Conservation (phyloP, 2,797 vertebrate genomes). For the Sebastes kiyomatsui region DNA sequence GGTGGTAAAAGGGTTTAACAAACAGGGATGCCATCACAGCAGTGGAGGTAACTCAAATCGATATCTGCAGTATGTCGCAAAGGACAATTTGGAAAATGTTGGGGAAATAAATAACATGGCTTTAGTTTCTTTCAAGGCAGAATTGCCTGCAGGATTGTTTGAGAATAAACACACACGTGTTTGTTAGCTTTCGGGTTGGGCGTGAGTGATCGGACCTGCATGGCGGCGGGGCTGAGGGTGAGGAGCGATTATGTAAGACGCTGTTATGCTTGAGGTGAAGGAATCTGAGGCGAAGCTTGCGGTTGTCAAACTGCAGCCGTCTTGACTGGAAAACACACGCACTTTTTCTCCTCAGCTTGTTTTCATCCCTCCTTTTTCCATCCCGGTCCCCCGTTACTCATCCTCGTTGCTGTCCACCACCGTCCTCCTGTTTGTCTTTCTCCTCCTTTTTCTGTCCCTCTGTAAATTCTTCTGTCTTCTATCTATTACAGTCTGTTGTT, state of each 20-base stretch:
- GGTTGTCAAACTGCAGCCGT: constrained; percentile 67
- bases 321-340: constrained; percentile 65
- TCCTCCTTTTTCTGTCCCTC: neutral
- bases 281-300: constrained; percentile 63
- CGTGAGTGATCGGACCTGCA: constrained; percentile 16
- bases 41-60: neutral
- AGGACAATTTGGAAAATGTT: neutral
- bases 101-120: neutral
- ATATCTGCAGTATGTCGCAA: neutral
- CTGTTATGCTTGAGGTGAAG: constrained; percentile 49
- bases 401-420: constrained; percentile 14
- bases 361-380: constrained; percentile 46
- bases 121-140: neutral
- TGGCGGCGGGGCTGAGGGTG: constrained; percentile 16
- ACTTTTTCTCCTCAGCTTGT: constrained; percentile 44
- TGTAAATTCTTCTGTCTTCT: constrained; percentile 31
- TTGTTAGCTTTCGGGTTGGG: constrained; percentile 18
- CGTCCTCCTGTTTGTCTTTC: constrained; percentile 18
- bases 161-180: constrained; percentile 1
- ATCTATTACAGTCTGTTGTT: constrained; percentile 50
- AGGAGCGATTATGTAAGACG: constrained; percentile 53
- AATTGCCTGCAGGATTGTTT: neutral
- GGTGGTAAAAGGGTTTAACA: no score
- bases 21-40: neutral
- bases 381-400: neutral